phyloP scores from a whole-genome alignment of 2,888 invertebrate species.

The Leucophora obtusa region DNA sequence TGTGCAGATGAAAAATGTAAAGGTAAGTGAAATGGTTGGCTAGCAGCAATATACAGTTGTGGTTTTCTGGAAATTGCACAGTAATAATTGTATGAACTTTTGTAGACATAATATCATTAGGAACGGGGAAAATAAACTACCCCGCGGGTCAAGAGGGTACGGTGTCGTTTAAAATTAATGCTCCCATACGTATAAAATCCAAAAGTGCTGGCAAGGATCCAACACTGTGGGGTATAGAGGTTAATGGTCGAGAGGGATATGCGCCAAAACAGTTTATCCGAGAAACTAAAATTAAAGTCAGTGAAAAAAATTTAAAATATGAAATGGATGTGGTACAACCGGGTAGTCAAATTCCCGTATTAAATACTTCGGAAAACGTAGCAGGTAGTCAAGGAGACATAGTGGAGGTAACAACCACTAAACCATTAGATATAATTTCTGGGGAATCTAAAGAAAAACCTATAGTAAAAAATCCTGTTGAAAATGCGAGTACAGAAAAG shows the following conservation, averaged over 20 bases:
- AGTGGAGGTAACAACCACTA: constrained; percentile 46
- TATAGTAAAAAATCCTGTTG: constrained; percentile 56
- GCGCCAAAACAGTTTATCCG: constrained; percentile 81
- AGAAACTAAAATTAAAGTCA: constrained; percentile 81
- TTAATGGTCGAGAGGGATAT: constrained; percentile 85
- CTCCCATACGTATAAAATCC: constrained; percentile 83
- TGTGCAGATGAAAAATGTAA: constrained; percentile 86
- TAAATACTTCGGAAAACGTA: constrained; percentile 67
- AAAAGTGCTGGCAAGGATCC: constrained; percentile 83
- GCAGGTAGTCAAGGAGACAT: constrained; percentile 45
- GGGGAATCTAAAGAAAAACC: constrained; percentile 8
- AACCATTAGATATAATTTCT: constrained; percentile 28
- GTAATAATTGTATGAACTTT: constrained; percentile 6
- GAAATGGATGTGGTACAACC: constrained; percentile 76
- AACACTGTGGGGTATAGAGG: constrained; percentile 83
- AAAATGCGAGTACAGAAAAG: constrained; percentile 73
- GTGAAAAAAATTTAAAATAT: constrained; percentile 71
- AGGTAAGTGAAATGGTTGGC: constrained; percentile 79
- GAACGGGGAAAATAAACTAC: constrained; percentile 82
- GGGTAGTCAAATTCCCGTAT: background rate
- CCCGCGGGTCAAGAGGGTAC: constrained; percentile 80
- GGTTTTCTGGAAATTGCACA: constrained; percentile 30
- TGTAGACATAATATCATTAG: constrained; percentile 79
- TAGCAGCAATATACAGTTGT: background rate
- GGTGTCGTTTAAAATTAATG: constrained; percentile 82